Percentiles rank a stretch among this genome's conserved stretches.
Conservation (phyloP, 2,888 invertebrate species). For the Atethmia centrago region DNA sequence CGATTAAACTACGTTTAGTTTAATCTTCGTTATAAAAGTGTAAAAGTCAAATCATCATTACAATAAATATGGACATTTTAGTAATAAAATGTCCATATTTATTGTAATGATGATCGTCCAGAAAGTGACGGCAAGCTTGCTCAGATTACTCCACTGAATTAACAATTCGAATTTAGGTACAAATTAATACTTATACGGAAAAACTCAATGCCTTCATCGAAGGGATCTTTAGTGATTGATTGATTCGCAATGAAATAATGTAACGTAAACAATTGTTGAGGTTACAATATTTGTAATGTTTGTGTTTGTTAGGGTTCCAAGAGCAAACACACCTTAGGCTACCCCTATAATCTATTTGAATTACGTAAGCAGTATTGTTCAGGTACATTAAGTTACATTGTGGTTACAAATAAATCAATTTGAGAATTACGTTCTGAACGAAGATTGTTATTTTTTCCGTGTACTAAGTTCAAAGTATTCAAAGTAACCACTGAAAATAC, state of each 20-base stretch:
- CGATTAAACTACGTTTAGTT: too few species aligned
- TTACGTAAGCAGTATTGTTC: slow-evolving; percentile 15
- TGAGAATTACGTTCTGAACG: background rate
- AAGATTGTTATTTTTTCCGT: background rate
- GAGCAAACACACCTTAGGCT: slow-evolving; percentile 22
- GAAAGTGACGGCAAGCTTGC: too few species aligned
- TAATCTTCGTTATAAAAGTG: too few species aligned
- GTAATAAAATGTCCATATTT: too few species aligned
- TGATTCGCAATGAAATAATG: slow-evolving; percentile 28
- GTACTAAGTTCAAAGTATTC: background rate
- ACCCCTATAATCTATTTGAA: slow-evolving; percentile 36
- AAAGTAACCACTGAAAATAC: slow-evolving; percentile 4
- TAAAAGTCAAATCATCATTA: too few species aligned
- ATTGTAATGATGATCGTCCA: too few species aligned
- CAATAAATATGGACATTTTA: too few species aligned
- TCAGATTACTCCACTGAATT: too few species aligned
- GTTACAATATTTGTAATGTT: too few species aligned
- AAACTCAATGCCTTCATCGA: background rate
- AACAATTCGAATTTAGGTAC: too few species aligned
- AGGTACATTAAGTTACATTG: background rate
- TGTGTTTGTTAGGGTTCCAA: slow-evolving; percentile 26
- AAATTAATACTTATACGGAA: background rate
- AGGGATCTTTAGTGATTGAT: slow-evolving; percentile 15
- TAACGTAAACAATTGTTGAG: slow-evolving; percentile 28
- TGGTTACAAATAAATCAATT: slow-evolving; percentile 21